Evolutionary conservation across 2,888 invertebrate genomes (phyloP).

Genomic region (Microctonus aethiopoides): DNA sequence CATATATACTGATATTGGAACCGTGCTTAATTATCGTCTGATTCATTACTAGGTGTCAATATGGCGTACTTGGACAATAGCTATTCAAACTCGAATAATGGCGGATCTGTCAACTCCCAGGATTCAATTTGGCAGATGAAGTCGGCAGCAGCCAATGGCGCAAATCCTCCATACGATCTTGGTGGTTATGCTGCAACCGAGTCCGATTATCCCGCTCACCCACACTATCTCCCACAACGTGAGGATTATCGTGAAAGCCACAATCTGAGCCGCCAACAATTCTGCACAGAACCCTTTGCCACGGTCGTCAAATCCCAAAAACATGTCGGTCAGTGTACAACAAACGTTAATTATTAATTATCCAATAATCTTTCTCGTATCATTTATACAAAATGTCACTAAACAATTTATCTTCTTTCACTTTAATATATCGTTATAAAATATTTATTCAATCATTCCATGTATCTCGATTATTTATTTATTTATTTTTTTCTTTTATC

Average conservation of each 20-base stretch:
- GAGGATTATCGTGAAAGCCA: slow-evolving; percentile 82
- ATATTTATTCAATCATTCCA: no score
- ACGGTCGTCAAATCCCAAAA: slow-evolving; percentile 92
- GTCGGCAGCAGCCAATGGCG: slow-evolving; percentile 82
- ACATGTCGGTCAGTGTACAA: slow-evolving; percentile 80
- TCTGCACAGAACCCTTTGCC: slow-evolving; percentile 89
- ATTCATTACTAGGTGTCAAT: slow-evolving; percentile 75
- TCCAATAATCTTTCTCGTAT: neutral
- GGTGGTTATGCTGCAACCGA: slow-evolving; percentile 86
- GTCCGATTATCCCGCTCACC: slow-evolving; percentile 84
- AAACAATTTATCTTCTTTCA: no score
- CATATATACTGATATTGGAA: neutral
- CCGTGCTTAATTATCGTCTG: slow-evolving; percentile 19
- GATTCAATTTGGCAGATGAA: slow-evolving; percentile 96
- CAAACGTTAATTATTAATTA: neutral
- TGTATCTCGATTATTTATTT: no score
- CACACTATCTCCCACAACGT: slow-evolving; percentile 78
- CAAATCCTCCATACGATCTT: slow-evolving; percentile 80
- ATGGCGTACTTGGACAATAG: slow-evolving; percentile 93
- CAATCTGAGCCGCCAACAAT: slow-evolving; percentile 87
- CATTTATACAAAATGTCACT: no score
- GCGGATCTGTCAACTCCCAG: slow-evolving; percentile 95
- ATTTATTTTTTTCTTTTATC: neutral
- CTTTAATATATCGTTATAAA: no score
- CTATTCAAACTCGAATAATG: slow-evolving; percentile 93